A percentile compares a stretch with the other conserved stretches of the same genome.
These are phyloP conservation scores for Perdix hodgsoniae DNA, from an alignment of 2,797 vertebrate species.

Conservation along the genomic window DNA sequence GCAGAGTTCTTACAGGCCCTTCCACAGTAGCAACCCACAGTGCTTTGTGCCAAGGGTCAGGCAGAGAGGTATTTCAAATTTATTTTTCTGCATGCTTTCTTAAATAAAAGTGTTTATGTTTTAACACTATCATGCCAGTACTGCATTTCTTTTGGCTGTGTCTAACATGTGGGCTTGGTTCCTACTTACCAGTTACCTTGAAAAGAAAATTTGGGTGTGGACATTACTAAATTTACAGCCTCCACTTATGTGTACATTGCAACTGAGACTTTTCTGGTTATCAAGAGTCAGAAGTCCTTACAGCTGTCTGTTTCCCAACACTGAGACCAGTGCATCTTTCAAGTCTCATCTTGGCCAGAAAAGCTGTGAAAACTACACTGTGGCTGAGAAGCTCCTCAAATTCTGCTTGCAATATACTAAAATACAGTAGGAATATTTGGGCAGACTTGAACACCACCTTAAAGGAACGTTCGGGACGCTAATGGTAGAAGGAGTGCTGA, in stretches of 20 bases:
- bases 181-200: not conserved
- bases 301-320: no score
- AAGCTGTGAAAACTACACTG: not conserved
- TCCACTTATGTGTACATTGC: not conserved
- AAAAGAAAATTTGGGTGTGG: not conserved
- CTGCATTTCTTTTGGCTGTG: not conserved
- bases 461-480: not conserved
- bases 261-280: not conserved
- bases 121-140: slow-evolving; percentile 62
- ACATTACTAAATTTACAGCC: not conserved
- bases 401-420: not conserved
- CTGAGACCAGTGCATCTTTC: not conserved
- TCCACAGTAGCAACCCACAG: not conserved
- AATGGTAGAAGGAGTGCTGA: not conserved
- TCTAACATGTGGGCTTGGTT: fast-evolving
- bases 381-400: not conserved
- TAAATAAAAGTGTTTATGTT: slow-evolving; percentile 82
- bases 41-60: slow-evolving; percentile 70
- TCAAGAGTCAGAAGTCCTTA: not conserved
- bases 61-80: slow-evolving; percentile 78
- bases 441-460: not conserved
- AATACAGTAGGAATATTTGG: not conserved
- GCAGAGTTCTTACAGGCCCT: not conserved
- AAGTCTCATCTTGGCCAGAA: fast-evolving
- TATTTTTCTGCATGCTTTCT: slow-evolving; percentile 86